These are phyloP conservation scores for Scrobipalpa atriplicella DNA, from an alignment of 2,888 invertebrate genomes.

Conservation along the genomic window DNA sequence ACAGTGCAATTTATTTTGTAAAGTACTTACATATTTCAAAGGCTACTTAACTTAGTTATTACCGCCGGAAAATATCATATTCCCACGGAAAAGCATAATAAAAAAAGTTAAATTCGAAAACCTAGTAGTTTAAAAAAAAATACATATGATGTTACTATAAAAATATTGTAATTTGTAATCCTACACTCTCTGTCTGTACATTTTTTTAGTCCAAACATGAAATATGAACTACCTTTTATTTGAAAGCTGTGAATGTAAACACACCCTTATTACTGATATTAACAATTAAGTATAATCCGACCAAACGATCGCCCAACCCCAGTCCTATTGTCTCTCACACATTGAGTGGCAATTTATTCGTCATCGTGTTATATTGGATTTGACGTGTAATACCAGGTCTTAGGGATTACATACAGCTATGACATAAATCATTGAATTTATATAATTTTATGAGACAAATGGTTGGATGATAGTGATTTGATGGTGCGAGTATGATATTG, in stretches of 20 bases:
- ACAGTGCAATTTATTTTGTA: too few species aligned
- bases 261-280: slow-evolving; percentile 14
- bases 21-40: too few species aligned
- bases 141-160: too few species aligned
- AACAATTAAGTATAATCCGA: slow-evolving; percentile 42
- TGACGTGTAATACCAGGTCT: slow-evolving; percentile 53
- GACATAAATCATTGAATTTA: slow-evolving; percentile 25
- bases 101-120: too few species aligned
- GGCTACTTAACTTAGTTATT: too few species aligned
- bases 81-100: too few species aligned
- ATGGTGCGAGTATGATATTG: slow-evolving; percentile 12
- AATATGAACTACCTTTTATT: background rate
- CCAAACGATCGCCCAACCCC: slow-evolving; percentile 64
- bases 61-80: too few species aligned
- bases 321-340: slow-evolving; percentile 55
- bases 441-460: slow-evolving; percentile 22
- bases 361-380: slow-evolving; percentile 65
- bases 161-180: too few species aligned
- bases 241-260: background rate
- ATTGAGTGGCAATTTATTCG: slow-evolving; percentile 69
- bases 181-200: too few species aligned
- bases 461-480: slow-evolving; percentile 15
- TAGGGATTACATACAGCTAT: slow-evolving; percentile 43
- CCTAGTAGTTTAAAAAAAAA: too few species aligned
- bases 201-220: too few species aligned